Conservation (phyloP, 2,888 invertebrate species). For the Notodonta dromedarius region DNA sequence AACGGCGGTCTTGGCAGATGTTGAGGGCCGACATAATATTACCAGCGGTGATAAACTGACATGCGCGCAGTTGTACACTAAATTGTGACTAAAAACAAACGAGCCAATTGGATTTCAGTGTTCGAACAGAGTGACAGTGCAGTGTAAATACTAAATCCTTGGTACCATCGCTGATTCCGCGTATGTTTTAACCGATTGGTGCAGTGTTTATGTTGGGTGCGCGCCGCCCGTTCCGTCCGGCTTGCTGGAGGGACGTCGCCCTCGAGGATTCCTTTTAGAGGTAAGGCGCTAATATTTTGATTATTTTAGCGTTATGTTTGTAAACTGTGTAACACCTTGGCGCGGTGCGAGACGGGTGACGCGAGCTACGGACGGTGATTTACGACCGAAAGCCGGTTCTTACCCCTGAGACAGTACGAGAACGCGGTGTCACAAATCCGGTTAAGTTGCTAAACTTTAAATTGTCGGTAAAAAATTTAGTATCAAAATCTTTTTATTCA, state of each 20-base stretch:
- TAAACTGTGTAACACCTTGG: constrained; percentile 25
- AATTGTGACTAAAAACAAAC: constrained; percentile 77
- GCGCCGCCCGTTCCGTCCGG: constrained; percentile 73
- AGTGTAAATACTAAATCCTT: constrained; percentile 55
- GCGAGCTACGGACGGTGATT: constrained; percentile 24
- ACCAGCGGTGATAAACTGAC: constrained; percentile 59
- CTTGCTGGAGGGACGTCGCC: constrained; percentile 79
- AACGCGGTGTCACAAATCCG: constrained; percentile 53
- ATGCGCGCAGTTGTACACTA: constrained; percentile 70
- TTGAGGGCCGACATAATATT: constrained; percentile 37
- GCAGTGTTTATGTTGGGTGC: constrained; percentile 82
- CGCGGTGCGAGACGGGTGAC: background rate
- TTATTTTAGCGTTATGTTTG: constrained; percentile 55
- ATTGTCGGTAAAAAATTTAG: background rate
- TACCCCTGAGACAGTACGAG: constrained; percentile 38
- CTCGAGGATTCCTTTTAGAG: constrained; percentile 74
- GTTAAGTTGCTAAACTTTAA: constrained; percentile 30
- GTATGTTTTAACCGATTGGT: constrained; percentile 71
- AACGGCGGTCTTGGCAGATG: constrained; percentile 65
- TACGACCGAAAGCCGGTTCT: constrained; percentile 57
- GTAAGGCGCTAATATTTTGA: constrained; percentile 58
- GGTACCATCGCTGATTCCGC: constrained; percentile 51
- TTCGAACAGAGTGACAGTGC: constrained; percentile 64
- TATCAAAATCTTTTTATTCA: no score
- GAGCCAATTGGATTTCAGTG: constrained; percentile 77